A percentile compares a stretch with the other conserved stretches of the same genome.
phyloP scores from a whole-genome alignment of 2,888 invertebrate species.

The Mythimna vitellina region DNA sequence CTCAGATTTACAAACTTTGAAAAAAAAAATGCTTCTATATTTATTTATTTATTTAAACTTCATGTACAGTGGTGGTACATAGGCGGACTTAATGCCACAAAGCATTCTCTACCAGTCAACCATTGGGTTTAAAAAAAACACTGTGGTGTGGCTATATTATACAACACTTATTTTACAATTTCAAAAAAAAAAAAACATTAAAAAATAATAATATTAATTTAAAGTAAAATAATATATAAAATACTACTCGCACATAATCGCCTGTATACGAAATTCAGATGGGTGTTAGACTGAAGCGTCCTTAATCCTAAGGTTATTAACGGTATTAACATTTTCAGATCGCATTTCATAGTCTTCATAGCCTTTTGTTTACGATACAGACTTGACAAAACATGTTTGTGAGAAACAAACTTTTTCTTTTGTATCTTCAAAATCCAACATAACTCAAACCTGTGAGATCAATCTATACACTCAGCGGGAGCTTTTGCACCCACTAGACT shows the following conservation, averaged over 20 bases:
- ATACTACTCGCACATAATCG: neutral
- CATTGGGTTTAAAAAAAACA: too few species aligned
- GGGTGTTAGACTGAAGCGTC: neutral
- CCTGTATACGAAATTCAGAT: neutral
- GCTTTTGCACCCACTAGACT: neutral
- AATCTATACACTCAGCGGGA: neutral
- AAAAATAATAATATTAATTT: too few species aligned
- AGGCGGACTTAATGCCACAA: too few species aligned
- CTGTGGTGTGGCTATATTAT: too few species aligned
- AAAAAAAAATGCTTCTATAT: too few species aligned
- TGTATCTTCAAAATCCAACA: neutral
- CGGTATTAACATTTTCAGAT: constrained; percentile 1
- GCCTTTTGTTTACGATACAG: neutral
- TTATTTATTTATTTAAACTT: too few species aligned
- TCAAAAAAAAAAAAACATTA: too few species aligned
- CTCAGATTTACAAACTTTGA: too few species aligned
- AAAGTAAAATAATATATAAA: neutral
- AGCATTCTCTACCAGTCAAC: too few species aligned
- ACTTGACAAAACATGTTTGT: neutral
- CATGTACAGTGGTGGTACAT: too few species aligned
- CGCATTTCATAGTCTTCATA: neutral
- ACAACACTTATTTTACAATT: too few species aligned
- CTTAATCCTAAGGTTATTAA: neutral
- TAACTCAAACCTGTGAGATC: neutral
- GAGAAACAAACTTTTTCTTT: neutral